Conservation (phyloP, 2,888 invertebrate species). For the Folsomia manolachei region DNA sequence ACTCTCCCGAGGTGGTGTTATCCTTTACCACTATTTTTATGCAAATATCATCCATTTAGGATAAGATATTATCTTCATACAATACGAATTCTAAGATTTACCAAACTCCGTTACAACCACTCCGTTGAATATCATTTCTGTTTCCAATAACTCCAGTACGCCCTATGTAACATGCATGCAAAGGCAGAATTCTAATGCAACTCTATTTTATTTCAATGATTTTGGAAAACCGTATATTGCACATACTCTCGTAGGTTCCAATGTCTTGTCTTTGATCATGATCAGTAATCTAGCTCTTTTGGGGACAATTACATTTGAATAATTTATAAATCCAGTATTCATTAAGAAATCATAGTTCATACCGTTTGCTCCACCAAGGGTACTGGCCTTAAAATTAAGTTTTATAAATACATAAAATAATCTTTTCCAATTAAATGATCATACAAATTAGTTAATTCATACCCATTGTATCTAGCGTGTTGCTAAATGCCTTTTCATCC, state of each 20-base stretch:
- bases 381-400: too few relatives aligned
- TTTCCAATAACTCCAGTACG: conserved; percentile 37
- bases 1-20: not conserved
- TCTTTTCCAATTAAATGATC: too few relatives aligned
- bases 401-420: too few relatives aligned
- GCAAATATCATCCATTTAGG: not conserved
- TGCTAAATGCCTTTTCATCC: conserved; percentile 42
- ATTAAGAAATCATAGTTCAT: too few relatives aligned
- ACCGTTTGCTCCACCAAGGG: conserved; percentile 37
- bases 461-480: conserved; percentile 30
- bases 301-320: too few relatives aligned
- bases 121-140: conserved; percentile 43
- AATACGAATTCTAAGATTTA: conserved; percentile 32
- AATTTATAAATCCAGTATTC: too few relatives aligned
- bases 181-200: too few relatives aligned
- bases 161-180: conserved; percentile 33
- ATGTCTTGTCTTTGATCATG: conserved; percentile 40
- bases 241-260: conserved; percentile 42
- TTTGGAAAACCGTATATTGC: conserved; percentile 38
- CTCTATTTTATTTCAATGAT: conserved; percentile 35
- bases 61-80: conserved; percentile 19
- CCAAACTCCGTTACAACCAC: conserved; percentile 4
- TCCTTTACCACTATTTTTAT: not conserved
- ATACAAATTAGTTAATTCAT: too few relatives aligned
- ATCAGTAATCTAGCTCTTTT: conserved; percentile 38